Percentiles rank a stretch among this genome's conserved stretches.
Evolutionary conservation across 2,888 invertebrate species (phyloP).

Genomic region (Drosophila sordidapex): DNA sequence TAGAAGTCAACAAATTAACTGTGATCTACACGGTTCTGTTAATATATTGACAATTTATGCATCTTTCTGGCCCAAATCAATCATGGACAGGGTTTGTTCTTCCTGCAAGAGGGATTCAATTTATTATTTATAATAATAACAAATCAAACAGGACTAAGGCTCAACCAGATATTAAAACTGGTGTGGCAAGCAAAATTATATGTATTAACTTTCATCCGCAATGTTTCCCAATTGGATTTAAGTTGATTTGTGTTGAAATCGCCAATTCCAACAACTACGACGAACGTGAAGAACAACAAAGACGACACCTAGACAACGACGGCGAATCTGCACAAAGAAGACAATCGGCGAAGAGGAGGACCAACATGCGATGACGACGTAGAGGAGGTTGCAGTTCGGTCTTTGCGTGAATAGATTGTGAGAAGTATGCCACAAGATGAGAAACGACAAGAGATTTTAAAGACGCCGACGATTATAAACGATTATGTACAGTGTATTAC

Average conservation of each 20-base stretch:
- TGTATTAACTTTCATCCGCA: background rate
- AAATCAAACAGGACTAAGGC: background rate
- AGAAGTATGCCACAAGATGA: no score
- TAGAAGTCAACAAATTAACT: background rate
- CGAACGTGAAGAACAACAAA: no score
- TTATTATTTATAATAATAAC: background rate
- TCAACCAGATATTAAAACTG: conserved; percentile 1
- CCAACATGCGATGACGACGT: no score
- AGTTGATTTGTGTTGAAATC: conserved; percentile 22
- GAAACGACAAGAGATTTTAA: no score
- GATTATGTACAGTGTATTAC: no score
- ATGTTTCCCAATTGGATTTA: conserved; percentile 10
- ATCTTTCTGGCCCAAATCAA: background rate
- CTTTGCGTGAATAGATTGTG: no score
- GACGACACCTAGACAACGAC: no score
- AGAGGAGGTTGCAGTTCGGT: no score
- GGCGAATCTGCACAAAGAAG: no score
- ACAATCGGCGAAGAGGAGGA: no score
- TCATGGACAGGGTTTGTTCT: background rate
- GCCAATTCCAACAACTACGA: background rate
- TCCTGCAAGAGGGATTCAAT: background rate
- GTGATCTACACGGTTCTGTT: background rate
- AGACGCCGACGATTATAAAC: no score
- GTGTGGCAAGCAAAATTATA: conserved; percentile 2
- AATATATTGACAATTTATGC: background rate